Percentiles rank a stretch among this genome's conserved stretches.
Conservation (phyloP, 2,888 invertebrate species). For the Ernsta delagoae region DNA sequence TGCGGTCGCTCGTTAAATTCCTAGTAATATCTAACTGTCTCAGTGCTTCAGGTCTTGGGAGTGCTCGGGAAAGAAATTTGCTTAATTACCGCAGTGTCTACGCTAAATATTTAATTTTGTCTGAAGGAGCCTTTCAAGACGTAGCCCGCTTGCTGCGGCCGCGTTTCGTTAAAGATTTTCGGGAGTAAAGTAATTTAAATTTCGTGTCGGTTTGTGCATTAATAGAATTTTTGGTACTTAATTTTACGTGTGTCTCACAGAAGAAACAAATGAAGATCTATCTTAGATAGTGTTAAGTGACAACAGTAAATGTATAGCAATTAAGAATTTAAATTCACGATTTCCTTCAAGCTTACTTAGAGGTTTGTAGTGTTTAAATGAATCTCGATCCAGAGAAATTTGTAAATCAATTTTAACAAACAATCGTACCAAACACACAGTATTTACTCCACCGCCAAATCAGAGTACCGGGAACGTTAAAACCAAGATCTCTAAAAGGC, state of each 20-base stretch:
- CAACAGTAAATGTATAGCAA: no score
- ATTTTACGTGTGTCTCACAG: no score
- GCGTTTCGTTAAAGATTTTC: slow-evolving; percentile 21
- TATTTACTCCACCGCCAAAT: background rate
- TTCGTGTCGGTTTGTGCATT: background rate
- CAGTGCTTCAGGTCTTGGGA: slow-evolving; percentile 20
- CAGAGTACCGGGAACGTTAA: background rate
- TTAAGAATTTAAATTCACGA: no score
- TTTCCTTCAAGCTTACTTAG: no score
- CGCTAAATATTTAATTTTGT: slow-evolving; percentile 35
- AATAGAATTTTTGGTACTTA: background rate
- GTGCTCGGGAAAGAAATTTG: slow-evolving; percentile 31
- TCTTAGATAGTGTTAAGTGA: no score
- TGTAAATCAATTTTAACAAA: background rate
- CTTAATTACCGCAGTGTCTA: slow-evolving; percentile 35
- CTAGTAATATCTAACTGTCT: slow-evolving; percentile 38
- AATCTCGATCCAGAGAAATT: background rate
- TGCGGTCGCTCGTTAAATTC: slow-evolving; percentile 46
- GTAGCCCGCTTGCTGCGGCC: background rate
- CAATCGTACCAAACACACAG: no score
- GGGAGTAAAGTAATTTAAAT: slow-evolving; percentile 7
- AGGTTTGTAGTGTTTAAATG: no score
- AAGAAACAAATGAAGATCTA: no score
- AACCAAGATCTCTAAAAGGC: slow-evolving; percentile 23
- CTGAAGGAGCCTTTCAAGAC: slow-evolving; percentile 3